Evolutionary conservation across 2,113 vertebrate genomes (phyloP).

Genomic region (Zapornia atra): DNA sequence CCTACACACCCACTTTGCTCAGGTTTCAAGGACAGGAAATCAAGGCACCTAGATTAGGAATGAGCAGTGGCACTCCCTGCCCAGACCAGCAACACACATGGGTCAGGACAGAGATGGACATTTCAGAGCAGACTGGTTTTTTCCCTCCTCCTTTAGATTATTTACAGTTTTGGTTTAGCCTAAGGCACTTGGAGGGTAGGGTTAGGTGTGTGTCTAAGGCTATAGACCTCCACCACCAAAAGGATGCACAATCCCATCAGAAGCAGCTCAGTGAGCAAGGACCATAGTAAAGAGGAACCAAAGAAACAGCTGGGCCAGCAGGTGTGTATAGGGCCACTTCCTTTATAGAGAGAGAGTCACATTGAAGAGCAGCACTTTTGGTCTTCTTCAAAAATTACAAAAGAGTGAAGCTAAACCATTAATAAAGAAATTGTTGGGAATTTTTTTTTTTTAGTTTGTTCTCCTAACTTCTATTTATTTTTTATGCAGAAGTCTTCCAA

Average conservation of each 20-base stretch:
- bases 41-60: not conserved
- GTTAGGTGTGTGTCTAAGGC: not conserved
- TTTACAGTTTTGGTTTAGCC: not conserved
- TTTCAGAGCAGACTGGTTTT: not conserved
- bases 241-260: not conserved
- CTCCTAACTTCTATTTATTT: not conserved
- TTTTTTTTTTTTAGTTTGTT: not conserved
- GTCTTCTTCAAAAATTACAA: not conserved
- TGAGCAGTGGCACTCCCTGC: not conserved
- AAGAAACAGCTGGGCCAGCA: not conserved
- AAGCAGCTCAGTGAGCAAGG: not conserved
- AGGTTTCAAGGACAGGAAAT: not conserved
- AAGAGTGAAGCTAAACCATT: not conserved
- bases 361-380: not conserved
- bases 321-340: too few species aligned
- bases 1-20: not conserved
- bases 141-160: not conserved
- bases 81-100: not conserved
- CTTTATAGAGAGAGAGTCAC: not conserved
- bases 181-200: not conserved
- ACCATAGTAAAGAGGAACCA: not conserved
- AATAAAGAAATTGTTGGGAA: not conserved
- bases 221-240: not conserved
- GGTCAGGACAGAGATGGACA: not conserved
- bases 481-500: not conserved